phyloP scores from a whole-genome alignment of 2,113 vertebrate species.

The Rattus norvegicus region GRCr8 NC_086024.1:119857501-119858000 shows the following conservation, averaged over 20 bases:
- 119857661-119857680: neutral
- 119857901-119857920: neutral
- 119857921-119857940: conserved; percentile 51
- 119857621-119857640: neutral
- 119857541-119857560: neutral
- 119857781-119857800: neutral
- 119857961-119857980: conserved; percentile 85
- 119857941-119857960: conserved; percentile 78
- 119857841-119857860: conserved; percentile 53
- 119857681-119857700: conserved; percentile 40
- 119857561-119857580: neutral
- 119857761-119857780: neutral
- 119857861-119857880: conserved; percentile 63
- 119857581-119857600: neutral
- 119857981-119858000: conserved; percentile 83
- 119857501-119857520: neutral
- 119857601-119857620: neutral
- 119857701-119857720: neutral
- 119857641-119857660: neutral
- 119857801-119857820: conserved; percentile 18
- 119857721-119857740: neutral
- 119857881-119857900: conserved; percentile 25
- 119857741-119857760: neutral
- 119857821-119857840: conserved; percentile 43
- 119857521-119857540: neutral